Conservation (phyloP, 2,888 invertebrate species). For the Yponomeuta plumbellus region DNA sequence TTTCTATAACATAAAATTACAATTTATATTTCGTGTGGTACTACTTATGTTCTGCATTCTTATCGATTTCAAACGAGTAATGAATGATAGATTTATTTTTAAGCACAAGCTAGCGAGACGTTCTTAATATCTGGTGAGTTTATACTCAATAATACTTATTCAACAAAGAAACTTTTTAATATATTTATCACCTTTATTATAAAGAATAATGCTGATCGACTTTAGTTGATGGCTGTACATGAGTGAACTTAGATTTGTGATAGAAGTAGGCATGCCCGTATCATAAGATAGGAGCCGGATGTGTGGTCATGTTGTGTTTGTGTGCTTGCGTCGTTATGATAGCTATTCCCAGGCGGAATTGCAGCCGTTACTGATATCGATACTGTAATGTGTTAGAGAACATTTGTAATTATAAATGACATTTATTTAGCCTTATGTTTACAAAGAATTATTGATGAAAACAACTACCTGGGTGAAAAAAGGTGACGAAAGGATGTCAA, state of each 20-base stretch:
- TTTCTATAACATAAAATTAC: no score
- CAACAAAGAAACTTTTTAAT: background rate
- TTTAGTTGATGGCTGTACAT: background rate
- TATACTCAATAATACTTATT: background rate
- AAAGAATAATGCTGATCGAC: background rate
- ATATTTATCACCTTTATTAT: background rate
- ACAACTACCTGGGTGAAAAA: no score
- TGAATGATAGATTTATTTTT: background rate
- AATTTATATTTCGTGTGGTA: no score
- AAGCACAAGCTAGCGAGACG: background rate
- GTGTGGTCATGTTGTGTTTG: background rate
- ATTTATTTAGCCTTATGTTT: no score
- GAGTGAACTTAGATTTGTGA: no score
- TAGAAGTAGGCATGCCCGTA: background rate
- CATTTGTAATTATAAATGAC: no score
- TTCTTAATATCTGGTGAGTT: background rate
- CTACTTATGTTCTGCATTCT: background rate
- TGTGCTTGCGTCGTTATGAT: background rate
- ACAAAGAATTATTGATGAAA: no score
- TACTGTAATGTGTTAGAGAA: background rate
- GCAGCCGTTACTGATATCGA: background rate
- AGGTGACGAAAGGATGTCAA: no score
- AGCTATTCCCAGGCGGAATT: background rate
- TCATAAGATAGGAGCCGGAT: constrained; percentile 26
- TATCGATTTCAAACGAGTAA: background rate